phyloP scores from a whole-genome alignment of 2,113 vertebrate genomes.

The Paradisaea rubra region DNA sequence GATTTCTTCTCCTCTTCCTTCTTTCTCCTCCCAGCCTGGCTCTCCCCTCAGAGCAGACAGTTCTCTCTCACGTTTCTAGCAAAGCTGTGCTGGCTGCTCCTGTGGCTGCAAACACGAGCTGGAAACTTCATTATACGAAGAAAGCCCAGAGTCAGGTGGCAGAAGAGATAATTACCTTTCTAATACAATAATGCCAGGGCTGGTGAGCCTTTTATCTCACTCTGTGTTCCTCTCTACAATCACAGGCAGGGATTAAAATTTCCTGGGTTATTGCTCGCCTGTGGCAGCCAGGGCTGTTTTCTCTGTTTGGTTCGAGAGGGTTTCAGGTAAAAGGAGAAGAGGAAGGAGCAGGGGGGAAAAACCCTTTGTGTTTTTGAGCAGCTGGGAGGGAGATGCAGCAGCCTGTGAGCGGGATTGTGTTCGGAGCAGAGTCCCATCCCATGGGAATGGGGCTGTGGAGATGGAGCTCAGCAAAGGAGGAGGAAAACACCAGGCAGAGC shows the following conservation, averaged over 20 bases:
- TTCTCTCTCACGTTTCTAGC: neutral
- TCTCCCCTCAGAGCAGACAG: neutral
- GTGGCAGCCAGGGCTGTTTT: neutral
- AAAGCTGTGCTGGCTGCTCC: neutral
- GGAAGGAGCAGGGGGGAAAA: neutral
- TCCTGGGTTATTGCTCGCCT: neutral
- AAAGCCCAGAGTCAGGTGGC: slow-evolving; percentile 16
- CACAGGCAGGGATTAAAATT: slow-evolving; percentile 32
- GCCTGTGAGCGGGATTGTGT: neutral
- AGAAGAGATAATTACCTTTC: slow-evolving; percentile 60
- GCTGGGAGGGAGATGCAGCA: neutral
- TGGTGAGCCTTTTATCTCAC: slow-evolving; percentile 52
- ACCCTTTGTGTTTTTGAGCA: neutral
- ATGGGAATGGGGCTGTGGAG: neutral
- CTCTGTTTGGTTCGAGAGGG: neutral
- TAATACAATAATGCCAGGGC: slow-evolving; percentile 40
- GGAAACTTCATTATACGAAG: neutral
- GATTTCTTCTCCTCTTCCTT: neutral
- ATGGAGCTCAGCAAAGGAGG: neutral
- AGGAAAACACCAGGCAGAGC: neutral
- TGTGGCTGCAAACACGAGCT: neutral
- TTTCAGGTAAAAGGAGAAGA: neutral
- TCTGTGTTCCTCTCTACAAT: neutral
- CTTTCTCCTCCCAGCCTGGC: neutral
- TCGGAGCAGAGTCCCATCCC: accelerated